Conservation (phyloP, 2,888 invertebrate species). For the Ichneumoninae sp. region DNA sequence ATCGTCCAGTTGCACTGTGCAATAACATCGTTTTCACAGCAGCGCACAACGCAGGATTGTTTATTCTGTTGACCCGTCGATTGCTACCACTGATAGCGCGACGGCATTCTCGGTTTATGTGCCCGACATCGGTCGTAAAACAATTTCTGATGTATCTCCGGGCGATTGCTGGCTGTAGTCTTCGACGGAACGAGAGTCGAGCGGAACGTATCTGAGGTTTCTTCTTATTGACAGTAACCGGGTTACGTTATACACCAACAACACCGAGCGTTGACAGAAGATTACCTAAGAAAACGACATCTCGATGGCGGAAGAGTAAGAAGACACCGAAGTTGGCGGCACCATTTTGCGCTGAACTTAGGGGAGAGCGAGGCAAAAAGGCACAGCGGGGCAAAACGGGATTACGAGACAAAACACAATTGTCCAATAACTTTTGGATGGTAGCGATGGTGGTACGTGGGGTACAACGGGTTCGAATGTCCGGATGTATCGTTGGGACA, state of each 20-base stretch:
- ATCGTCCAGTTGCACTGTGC: constrained; percentile 8
- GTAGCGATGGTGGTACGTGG: too few species aligned
- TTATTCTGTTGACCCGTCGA: constrained; percentile 23
- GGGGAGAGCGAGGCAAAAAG: too few species aligned
- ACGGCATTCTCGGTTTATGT: constrained; percentile 44
- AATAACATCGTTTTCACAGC: not conserved
- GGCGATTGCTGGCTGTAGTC: constrained; percentile 1
- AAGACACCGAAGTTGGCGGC: not conserved
- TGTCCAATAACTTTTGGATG: too few species aligned
- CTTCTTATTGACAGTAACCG: constrained; percentile 8
- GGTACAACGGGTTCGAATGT: too few species aligned
- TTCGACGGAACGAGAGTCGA: not conserved
- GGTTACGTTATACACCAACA: not conserved
- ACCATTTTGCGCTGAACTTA: too few species aligned
- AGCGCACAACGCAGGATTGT: constrained; percentile 37
- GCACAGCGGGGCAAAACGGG: too few species aligned
- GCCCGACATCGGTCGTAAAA: constrained; percentile 9
- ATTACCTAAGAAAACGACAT: not conserved
- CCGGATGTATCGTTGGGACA: too few species aligned
- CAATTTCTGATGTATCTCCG: constrained; percentile 43
- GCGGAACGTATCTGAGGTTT: not conserved
- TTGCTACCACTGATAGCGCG: constrained; percentile 29
- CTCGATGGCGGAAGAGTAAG: not conserved
- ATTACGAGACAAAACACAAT: too few species aligned
- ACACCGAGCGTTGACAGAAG: not conserved